phyloP scores from a whole-genome alignment of 1,140 invertebrate genomes.

The Trachymyrmex cornetzi region DNA sequence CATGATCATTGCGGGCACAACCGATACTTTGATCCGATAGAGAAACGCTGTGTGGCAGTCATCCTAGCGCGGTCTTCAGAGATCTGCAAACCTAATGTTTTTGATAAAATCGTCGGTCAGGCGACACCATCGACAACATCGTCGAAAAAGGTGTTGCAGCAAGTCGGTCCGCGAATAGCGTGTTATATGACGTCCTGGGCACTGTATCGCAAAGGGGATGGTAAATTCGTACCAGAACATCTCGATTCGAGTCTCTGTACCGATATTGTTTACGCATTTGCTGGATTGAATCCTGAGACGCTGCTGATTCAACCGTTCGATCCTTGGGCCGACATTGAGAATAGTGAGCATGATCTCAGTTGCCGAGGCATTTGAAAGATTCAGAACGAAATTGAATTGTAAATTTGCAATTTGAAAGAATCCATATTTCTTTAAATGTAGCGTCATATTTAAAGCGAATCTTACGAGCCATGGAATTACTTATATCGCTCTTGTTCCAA shows the following conservation, averaged over 20 bases:
- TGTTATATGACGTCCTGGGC: constrained; percentile 97
- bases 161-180: constrained; percentile 88
- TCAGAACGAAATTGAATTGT: background rate
- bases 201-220: constrained; percentile 93
- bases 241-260: constrained; percentile 94
- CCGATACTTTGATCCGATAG: constrained; percentile 77
- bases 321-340: constrained; percentile 94
- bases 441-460: background rate
- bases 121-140: constrained; percentile 51
- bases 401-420: background rate
- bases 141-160: constrained; percentile 59
- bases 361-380: background rate
- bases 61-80: constrained; percentile 57
- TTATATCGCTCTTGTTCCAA: background rate
- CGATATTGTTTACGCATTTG: constrained; percentile 96
- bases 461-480: background rate
- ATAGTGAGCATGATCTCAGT: constrained; percentile 88
- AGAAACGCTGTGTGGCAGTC: constrained; percentile 75
- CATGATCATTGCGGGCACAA: constrained; percentile 80
- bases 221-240: constrained; percentile 94
- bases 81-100: constrained; percentile 79
- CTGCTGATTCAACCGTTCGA: constrained; percentile 93
- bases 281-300: constrained; percentile 92
- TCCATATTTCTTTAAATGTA: background rate
- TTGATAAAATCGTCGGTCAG: constrained; percentile 60